Evolutionary conservation across 2,888 invertebrate species (phyloP), one percentile per base, ranked within the genome.

Genomic region (Lithophane ornitopus): DNA sequence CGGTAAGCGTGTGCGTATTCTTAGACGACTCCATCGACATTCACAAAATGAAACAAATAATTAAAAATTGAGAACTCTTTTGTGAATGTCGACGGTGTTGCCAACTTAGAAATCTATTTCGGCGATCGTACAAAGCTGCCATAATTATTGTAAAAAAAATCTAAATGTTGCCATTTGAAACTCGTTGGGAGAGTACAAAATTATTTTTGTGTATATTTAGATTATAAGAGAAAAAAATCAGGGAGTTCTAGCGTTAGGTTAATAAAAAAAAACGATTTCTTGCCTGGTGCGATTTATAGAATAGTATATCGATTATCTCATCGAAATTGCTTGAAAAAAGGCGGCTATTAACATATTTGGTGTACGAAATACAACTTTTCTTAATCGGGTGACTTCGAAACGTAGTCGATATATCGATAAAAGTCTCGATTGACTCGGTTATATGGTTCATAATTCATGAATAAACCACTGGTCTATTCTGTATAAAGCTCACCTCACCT

Each of bases 131-230:
- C 93, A 94, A 93, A 94, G 93, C 93, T 95, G 95, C 96, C 95
- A 95, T 95, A 94, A 87, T 91, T 91, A 87, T 90, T 91, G 89
- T 92, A 92, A 92, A 91, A 81, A 22, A 91, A 89, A 91, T 89
- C 88, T 89, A 91, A 90, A 91, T 94, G 95, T 94, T 95, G 95
- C 96, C 95, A 96, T 96, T 94, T 90, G 90, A 94, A 94, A 94
- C 95, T 96, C 95, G 94, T 94, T 94, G 91, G 89, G 92, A 95
- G 96, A 96, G 96, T 96, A 96, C 96, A 96, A 96, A 96, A 96
- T 95, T 96, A 96, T 96, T 96, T 94, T 96, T 96, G 95, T 96
- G 95, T 95, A 96, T 95, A 96, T 92, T 94, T 91, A 89, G 95
- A 95, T 91, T 91, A 81, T 96, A 96, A 96, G 96, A 94, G 92